A percentile compares a stretch with the other conserved stretches of the same genome.
Conservation (phyloP, 2,888 invertebrate species). For the Scaptomyza cyrtandrae region DNA sequence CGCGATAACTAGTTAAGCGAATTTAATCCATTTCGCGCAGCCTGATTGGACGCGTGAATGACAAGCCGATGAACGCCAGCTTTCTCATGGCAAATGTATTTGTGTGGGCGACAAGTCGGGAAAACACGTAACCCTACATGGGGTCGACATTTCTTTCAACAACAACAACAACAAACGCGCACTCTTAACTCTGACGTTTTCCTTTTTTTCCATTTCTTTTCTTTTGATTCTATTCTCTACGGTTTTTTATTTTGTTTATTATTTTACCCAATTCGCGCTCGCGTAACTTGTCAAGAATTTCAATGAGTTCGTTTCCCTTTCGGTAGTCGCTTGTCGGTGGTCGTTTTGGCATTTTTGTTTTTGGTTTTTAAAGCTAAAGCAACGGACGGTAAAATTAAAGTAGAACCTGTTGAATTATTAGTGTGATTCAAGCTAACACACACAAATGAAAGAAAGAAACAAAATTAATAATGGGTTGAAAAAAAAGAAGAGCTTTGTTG, state of each 20-base stretch:
- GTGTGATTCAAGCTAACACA: conserved; percentile 34
- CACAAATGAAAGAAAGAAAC: conserved; percentile 23
- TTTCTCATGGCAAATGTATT: neutral
- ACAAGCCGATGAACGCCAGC: conserved; percentile 32
- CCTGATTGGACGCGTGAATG: conserved; percentile 32
- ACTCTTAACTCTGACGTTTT: conserved; percentile 12
- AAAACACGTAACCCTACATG: conserved; percentile 47
- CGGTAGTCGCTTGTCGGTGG: conserved; percentile 70
- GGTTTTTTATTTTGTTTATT: conserved; percentile 50
- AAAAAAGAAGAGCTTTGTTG: conserved; percentile 1
- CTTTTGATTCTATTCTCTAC: conserved; percentile 12
- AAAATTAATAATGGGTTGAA: conserved; percentile 27
- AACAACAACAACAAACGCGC: conserved; percentile 19
- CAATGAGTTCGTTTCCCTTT: conserved; percentile 82
- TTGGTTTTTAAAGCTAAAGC: conserved; percentile 33
- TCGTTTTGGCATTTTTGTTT: conserved; percentile 30
- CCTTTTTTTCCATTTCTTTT: conserved; percentile 18
- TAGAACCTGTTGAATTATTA: conserved; percentile 71
- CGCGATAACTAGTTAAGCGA: conserved; percentile 46
- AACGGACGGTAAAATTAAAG: conserved; percentile 36
- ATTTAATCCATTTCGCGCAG: conserved; percentile 46
- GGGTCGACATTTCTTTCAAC: conserved; percentile 18
- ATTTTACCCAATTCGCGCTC: conserved; percentile 63
- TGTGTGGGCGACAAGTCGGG: conserved; percentile 13
- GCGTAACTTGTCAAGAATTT: conserved; percentile 69